phyloP scores from a whole-genome alignment of 2,888 invertebrate genomes.

The Silvanus unidentatus region DNA sequence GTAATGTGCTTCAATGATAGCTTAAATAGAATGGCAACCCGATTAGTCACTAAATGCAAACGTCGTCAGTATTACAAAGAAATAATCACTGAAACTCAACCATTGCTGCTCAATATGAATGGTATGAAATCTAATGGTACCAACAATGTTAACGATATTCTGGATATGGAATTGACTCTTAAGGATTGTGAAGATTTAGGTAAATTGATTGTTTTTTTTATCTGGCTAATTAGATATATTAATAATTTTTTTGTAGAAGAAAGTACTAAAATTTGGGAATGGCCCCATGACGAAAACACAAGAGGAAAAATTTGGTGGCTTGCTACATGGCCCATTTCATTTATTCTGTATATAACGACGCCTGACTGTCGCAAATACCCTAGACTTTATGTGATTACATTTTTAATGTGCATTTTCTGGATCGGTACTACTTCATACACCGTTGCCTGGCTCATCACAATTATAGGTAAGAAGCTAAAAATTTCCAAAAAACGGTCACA shows the following conservation, averaged over 20 bases:
- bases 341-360: slow-evolving; percentile 64
- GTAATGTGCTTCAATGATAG: slow-evolving; percentile 64
- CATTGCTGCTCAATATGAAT: slow-evolving; percentile 30
- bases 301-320: slow-evolving; percentile 53
- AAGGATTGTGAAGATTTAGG: slow-evolving; percentile 45
- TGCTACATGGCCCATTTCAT: slow-evolving; percentile 68
- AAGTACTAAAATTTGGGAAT: slow-evolving; percentile 50
- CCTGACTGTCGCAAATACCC: slow-evolving; percentile 67
- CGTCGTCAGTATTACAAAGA: slow-evolving; percentile 54
- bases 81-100: slow-evolving; percentile 47
- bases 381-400: slow-evolving; percentile 61
- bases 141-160: slow-evolving; percentile 25
- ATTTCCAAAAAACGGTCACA: background rate
- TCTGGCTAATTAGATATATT: no score
- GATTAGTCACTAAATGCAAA: slow-evolving; percentile 47
- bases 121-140: background rate
- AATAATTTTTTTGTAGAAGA: slow-evolving; percentile 30
- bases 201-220: slow-evolving; percentile 19
- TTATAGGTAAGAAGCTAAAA: slow-evolving; percentile 70
- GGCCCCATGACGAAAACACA: slow-evolving; percentile 51
- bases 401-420: slow-evolving; percentile 76
- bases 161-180: slow-evolving; percentile 39
- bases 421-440: slow-evolving; percentile 74
- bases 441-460: slow-evolving; percentile 81
- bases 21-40: slow-evolving; percentile 51